Percentiles rank a stretch among this genome's conserved stretches.
These are phyloP conservation scores for Ichneumoninae sp. DNA, from an alignment of 2,888 invertebrate genomes.

Conservation along the genomic window DNA sequence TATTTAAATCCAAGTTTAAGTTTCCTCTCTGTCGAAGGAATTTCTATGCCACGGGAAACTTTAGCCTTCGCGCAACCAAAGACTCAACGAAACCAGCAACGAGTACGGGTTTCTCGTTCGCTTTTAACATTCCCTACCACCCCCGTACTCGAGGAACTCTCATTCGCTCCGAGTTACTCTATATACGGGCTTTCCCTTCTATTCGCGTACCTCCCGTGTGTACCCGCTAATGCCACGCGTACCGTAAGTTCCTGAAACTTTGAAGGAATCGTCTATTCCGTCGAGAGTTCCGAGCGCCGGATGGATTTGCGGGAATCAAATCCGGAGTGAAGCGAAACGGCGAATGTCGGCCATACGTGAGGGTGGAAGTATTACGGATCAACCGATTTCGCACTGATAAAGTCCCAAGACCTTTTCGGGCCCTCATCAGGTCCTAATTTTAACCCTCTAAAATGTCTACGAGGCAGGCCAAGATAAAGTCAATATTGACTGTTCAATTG, in stretches of 20 bases:
- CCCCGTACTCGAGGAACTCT: constrained; percentile 33
- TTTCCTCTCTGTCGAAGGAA: constrained; percentile 30
- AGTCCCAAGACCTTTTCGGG: neutral
- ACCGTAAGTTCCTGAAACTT: constrained; percentile 57
- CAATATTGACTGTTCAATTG: neutral
- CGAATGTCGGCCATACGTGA: constrained; percentile 23
- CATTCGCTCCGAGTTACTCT: constrained; percentile 22
- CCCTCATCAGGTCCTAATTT: neutral
- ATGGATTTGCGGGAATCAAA: constrained; percentile 60
- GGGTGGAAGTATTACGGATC: constrained; percentile 32
- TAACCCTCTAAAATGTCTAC: neutral
- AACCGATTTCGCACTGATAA: constrained; percentile 34
- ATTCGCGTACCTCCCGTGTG: constrained; percentile 44
- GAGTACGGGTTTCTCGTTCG: constrained; percentile 52
- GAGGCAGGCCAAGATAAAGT: too few relatives aligned
- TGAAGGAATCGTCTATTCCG: constrained; percentile 13
- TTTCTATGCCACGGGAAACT: constrained; percentile 52
- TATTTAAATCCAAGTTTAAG: constrained; percentile 55
- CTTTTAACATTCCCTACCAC: constrained; percentile 16
- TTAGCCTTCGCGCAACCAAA: constrained; percentile 37
- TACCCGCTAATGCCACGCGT: constrained; percentile 17
- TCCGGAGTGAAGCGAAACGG: constrained; percentile 27
- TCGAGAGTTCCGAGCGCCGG: constrained; percentile 41
- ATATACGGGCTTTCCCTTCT: constrained; percentile 48
- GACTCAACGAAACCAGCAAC: constrained; percentile 41